Base-by-base conservation (phyloP, 2,113 vertebrate species). In the Gobiocypris rarus region DNA sequence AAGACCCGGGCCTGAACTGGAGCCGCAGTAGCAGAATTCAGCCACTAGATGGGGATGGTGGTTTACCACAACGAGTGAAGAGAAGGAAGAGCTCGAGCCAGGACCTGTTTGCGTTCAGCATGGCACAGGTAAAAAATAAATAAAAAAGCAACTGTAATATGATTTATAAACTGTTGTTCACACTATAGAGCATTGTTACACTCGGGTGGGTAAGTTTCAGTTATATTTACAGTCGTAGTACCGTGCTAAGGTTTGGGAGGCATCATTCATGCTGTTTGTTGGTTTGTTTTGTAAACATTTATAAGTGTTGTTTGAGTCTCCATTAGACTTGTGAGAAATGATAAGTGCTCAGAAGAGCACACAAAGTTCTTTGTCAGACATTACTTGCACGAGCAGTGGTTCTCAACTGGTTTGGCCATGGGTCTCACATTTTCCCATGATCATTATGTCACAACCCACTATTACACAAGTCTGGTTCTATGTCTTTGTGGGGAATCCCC, bases 1-100 rank as follows among this genome's bases (percentile, higher is more conserved):
- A 3, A 38, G 38, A 38, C 1, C 38, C 38, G 5, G 38, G 38
- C 38, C 38, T 38, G 38, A 38, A 24, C 9, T 61, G n/a, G 24
- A 45, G 24, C 14, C 1, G 58, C 61, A 81, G 43, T 50, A 67
- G 28, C 17, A 45, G 3, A 38, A 24, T 28, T 67, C 11, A 73
- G 14, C 28, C 83, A 85, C 83, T 85, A 61, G 76, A 41, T 58
- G 83, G 83, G 11, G 83, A 19, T 34, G 48, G 52, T 50, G 76
- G 4, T 50, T 74, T 54, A 52, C 24, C 19, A 58, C 34, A 26
- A 5, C 13, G 9, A 11, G 8, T 11, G 65, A 56, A 56, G 24
- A 71, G 28, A 26, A 5, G 22, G 17, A 22, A 2, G 43, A 3
- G 48, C 8, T 41, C 52, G 15, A 19, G 22, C 17, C 26, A 10